Conservation (phyloP, 2,888 invertebrate species). For the Drosophila meridiana region DNA sequence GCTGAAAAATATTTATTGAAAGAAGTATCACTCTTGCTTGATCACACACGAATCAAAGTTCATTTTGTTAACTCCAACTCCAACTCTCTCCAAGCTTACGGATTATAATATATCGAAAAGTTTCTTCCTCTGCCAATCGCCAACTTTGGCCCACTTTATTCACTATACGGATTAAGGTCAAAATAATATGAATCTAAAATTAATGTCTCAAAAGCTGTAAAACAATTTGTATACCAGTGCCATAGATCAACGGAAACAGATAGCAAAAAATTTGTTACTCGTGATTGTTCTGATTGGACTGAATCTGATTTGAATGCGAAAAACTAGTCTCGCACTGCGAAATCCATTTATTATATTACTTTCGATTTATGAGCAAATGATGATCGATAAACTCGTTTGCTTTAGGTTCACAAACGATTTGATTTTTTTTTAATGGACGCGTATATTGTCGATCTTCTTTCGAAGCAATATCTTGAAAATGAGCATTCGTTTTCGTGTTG, state of each 20-base stretch:
- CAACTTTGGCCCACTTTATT: conserved; percentile 32
- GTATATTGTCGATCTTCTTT: not conserved
- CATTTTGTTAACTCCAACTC: too few species aligned
- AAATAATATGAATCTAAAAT: conserved; percentile 14
- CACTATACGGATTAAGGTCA: conserved; percentile 14
- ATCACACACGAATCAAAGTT: not conserved
- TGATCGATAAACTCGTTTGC: conserved; percentile 27
- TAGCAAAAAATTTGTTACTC: conserved; percentile 28
- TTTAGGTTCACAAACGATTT: not conserved
- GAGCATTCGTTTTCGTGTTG: conserved; percentile 12
- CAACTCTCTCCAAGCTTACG: conserved; percentile 7
- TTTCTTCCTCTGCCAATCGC: conserved; percentile 1
- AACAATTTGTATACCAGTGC: conserved; percentile 44
- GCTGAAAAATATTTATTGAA: not conserved
- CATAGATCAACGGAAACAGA: conserved; percentile 21
- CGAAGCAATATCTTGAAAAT: not conserved
- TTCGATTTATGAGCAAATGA: conserved; percentile 29
- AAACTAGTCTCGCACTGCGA: conserved; percentile 36
- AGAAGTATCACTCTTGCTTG: not conserved
- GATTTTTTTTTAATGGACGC: not conserved
- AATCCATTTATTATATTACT: conserved; percentile 20
- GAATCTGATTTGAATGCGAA: conserved; percentile 29
- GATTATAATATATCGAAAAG: conserved; percentile 1
- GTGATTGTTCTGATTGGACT: conserved; percentile 31
- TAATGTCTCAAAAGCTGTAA: conserved; percentile 17